A percentile compares a stretch with the other conserved stretches of the same genome.
Conservation (phyloP, 2,797 vertebrate genomes). For the Acanthornis magna region DNA sequence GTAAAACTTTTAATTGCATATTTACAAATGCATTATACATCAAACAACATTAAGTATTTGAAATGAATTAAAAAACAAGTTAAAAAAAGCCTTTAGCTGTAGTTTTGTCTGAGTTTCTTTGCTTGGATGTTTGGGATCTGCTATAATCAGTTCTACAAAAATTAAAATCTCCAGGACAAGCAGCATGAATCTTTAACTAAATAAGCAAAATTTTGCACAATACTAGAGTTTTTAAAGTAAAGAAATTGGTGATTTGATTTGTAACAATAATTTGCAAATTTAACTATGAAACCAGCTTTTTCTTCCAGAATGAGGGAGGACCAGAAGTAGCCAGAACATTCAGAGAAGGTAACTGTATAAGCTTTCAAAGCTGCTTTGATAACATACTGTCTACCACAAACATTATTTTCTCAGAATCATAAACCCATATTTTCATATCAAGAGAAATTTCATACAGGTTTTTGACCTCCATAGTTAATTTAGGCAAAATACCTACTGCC, state of each 20-base stretch:
- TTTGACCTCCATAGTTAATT: not conserved
- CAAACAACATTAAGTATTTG: not conserved
- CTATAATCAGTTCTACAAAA: not conserved
- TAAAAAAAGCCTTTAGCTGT: not conserved
- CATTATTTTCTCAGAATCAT: slow-evolving; percentile 32
- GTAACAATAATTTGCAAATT: not conserved
- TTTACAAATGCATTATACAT: not conserved
- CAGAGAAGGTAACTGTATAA: slow-evolving; percentile 33
- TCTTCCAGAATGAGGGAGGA: slow-evolving; percentile 53
- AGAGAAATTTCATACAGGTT: not conserved
- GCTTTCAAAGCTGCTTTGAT: slow-evolving; percentile 9
- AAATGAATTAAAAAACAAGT: not conserved
- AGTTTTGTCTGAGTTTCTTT: not conserved
- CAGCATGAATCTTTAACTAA: not conserved
- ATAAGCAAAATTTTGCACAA: not conserved
- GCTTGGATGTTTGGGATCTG: not conserved
- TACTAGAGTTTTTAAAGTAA: not conserved
- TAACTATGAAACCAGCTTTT: slow-evolving; percentile 52
- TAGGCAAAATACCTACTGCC: not conserved
- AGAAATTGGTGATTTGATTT: not conserved
- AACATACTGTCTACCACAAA: not conserved
- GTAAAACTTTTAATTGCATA: not conserved
- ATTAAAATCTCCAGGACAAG: slow-evolving; percentile 17
- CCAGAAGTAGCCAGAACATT: slow-evolving; percentile 56
- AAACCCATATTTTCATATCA: slow-evolving; percentile 28